Conservation (phyloP, 2,113 vertebrate species). For the Caranx ignobilis region DNA sequence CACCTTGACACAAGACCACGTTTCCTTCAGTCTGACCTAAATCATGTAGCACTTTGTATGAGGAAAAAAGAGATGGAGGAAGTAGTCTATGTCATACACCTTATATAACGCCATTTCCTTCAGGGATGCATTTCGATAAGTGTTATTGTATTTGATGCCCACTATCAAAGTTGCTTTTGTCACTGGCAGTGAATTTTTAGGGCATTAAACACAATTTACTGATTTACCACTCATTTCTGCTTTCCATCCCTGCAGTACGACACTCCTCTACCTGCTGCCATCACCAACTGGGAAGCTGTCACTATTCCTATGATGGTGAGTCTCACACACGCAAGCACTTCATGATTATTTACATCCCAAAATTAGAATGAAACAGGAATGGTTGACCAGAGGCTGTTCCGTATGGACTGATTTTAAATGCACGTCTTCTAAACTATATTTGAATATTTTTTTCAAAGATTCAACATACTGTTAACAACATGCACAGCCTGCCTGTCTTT, state of each 20-base stretch:
- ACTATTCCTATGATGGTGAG: constrained; percentile 67
- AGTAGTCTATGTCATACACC: too few relatives aligned
- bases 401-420: too few relatives aligned
- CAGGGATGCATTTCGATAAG: not conserved
- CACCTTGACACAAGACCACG: not conserved
- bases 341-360: not conserved
- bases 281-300: constrained; percentile 73
- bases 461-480: not conserved
- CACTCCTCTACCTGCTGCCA: constrained; percentile 55
- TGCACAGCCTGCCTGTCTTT: not conserved
- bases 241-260: constrained; percentile 49
- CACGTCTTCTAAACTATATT: not conserved
- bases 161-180: not conserved
- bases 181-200: too few relatives aligned
- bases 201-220: not conserved
- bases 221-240: constrained; percentile 1
- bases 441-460: not conserved
- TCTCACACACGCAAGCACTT: constrained; percentile 12
- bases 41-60: not conserved
- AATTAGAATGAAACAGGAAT: not conserved
- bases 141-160: not conserved
- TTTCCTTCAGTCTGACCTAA: not conserved
- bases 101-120: too few relatives aligned
- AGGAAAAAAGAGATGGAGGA: too few relatives aligned
- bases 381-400: not conserved